phyloP scores from a whole-genome alignment of 1,140 invertebrate genomes.

The Euwallacea fornicatus region DNA sequence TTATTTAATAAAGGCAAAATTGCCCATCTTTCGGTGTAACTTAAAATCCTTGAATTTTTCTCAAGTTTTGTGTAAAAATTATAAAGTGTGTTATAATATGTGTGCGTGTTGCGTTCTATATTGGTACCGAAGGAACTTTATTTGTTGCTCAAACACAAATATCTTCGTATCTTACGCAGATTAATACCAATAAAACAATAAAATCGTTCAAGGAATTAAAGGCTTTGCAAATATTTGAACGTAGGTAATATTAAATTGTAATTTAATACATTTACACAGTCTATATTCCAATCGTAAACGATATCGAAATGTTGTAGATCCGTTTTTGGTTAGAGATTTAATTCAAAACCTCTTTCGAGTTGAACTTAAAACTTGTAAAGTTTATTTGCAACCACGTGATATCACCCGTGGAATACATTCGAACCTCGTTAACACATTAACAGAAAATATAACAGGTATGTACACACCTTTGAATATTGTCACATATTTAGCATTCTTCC shows the following conservation, averaged over 20 bases:
- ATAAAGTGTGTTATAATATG: not conserved
- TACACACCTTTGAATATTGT: not conserved
- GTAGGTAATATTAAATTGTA: too few relatives aligned
- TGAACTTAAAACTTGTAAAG: too few relatives aligned
- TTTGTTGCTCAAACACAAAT: not conserved
- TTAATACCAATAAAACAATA: slow-evolving; percentile 15
- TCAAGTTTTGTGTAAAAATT: not conserved
- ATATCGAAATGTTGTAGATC: too few relatives aligned
- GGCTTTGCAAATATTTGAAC: slow-evolving; percentile 14
- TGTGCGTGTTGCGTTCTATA: not conserved
- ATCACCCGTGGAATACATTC: too few relatives aligned
- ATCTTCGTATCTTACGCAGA: not conserved
- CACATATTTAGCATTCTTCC: not conserved
- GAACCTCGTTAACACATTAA: too few relatives aligned
- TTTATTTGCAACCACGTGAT: too few relatives aligned
- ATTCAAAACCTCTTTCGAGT: too few relatives aligned
- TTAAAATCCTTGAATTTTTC: not conserved
- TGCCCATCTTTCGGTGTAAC: not conserved
- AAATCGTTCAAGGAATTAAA: slow-evolving; percentile 8
- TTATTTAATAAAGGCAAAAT: slow-evolving; percentile 1
- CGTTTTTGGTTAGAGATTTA: too few relatives aligned
- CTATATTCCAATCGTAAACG: too few relatives aligned
- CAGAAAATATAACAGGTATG: too few relatives aligned
- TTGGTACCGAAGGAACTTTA: not conserved
- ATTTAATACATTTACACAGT: too few relatives aligned